Evolutionary conservation across 30 jellyfish, hydroid and myxozoan species (phyloP), one percentile per base, ranked within the genome.

Genomic region (Catostylus mosaicus): DNA sequence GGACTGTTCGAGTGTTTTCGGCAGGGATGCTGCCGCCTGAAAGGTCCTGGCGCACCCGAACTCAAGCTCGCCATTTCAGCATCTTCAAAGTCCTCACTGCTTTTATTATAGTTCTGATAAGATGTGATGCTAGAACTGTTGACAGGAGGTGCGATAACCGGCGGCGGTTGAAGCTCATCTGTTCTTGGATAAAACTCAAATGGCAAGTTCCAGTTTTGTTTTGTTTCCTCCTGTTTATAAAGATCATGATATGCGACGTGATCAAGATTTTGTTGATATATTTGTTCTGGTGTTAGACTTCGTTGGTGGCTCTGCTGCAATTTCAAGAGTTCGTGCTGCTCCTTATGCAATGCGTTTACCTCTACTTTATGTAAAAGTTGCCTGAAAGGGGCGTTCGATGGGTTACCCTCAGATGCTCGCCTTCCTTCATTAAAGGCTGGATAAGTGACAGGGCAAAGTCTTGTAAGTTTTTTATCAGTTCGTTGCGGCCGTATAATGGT

Each of bases 371-470:
- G 96, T 63, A 94, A 71, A 37, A 94, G 77, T 33, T 94, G 99
- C 33, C 89, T 82, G 70, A 94, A 94, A 30, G 99, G 97, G 8
- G 99, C 99, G 52, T 94, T 94, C 24, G 91, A 74, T 1, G 97
- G 85, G 48, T 88, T 88, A 46, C 99, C 99, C 59, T 94, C 99
- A 18, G 99, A 94, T 7, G 99, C 99, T 33, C 99, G 90, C 33
- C 99, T 51, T 9, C 99, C 99, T 50, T 87, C 97, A 52, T 67
- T 94, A 51, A 94, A 94, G 11, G 96, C 99, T 2, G 91, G 92
- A 40, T 78, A 79, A 5, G 78, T 31, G 8, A 43, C 64, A n/a
- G 96, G 96, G 24, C 86, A 77, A 60, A 85, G 85, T 54, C 96
- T 37, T 36, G 36, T 52, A 11, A 68, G 35, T 19, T 68, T 47